phyloP scores from a whole-genome alignment of 2,888 invertebrate genomes.

The Oxystoma pomonae region DNA sequence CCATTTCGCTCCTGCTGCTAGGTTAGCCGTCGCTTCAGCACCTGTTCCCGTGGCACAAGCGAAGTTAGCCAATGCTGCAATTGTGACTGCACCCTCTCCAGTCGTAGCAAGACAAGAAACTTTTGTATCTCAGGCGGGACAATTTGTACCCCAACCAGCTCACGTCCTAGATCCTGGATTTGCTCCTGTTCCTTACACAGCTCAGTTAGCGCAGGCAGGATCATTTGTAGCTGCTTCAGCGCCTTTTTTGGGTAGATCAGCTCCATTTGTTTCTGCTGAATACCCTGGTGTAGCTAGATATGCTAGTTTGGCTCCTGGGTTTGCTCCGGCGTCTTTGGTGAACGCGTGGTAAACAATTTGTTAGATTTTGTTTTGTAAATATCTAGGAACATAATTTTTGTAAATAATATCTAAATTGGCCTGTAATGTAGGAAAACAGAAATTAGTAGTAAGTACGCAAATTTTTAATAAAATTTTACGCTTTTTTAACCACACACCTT shows the following conservation, averaged over 20 bases:
- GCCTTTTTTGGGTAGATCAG: slow-evolving; percentile 11
- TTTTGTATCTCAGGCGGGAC: not conserved
- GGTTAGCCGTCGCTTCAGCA: slow-evolving; percentile 2
- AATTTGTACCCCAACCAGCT: slow-evolving; percentile 9
- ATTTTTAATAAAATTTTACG: too few relatives aligned
- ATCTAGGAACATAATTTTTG: too few relatives aligned
- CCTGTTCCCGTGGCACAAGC: slow-evolving; percentile 18
- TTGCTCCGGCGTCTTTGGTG: not conserved
- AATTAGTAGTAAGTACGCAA: too few relatives aligned
- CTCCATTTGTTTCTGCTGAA: not conserved
- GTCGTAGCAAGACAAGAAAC: not conserved
- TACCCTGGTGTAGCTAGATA: not conserved
- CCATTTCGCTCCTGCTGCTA: slow-evolving; percentile 21
- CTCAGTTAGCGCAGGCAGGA: not conserved
- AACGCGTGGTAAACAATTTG: not conserved
- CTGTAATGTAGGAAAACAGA: too few relatives aligned
- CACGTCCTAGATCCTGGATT: slow-evolving; percentile 10
- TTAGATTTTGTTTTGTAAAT: not conserved
- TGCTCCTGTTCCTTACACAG: too few relatives aligned
- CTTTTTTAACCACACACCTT: too few relatives aligned
- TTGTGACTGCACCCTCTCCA: slow-evolving; percentile 6
- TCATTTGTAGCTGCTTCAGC: slow-evolving; percentile 12
- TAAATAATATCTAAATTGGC: too few relatives aligned
- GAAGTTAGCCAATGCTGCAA: slow-evolving; percentile 11
- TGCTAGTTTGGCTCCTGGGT: not conserved